Evolutionary conservation across 2,113 vertebrate genomes (phyloP), one percentile per base, ranked within the genome.

Genomic region (Chamaetylas fuelleborni): DNA sequence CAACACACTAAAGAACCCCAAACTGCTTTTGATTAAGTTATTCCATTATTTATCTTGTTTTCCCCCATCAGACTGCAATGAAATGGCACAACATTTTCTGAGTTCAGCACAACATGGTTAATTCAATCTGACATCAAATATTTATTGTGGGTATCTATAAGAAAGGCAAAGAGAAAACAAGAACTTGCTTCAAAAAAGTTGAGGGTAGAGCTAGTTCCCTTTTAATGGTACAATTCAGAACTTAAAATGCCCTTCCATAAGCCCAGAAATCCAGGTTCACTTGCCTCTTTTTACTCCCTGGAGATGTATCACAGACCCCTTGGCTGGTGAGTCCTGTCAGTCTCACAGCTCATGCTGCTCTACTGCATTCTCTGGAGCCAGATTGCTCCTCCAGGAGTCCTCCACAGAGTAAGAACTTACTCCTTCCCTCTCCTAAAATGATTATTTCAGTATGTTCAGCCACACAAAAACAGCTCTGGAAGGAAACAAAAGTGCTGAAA

Each of bases 31-130:
- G 84, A 95, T 94, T 93, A 90, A 91, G 57, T 70, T 94, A 20
- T 79, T 96, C 58, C 61, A 92, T 94, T 96, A 91, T 95, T 96
- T 85, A 96, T 88, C 81, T 85, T 87, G 67, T 66, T 96, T 94
- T 85, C 47, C 53, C 88, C 81, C 71, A 84, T 58, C 51, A 79
- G 81, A 81, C 53, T 71, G 61, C 85, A 72, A 43, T n/a, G 74
- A 81, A 95, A 72, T 36, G 77, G 74, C 88, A 90, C 48, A 58
- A 56, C 51, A 76, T 82, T 87, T 96, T 85, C 81, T 92, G 73
- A 88, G 36, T 80, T 93, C 90, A 92, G 74, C 50, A 76, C 73
- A 82, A 65, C 85, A 85, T 43, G 47, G 50, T 88, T 93, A 88
- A 94, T 94, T 96, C 91, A 95, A 73, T 26, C 51, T 58, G 67